A percentile compares a stretch with the other conserved stretches of the same genome.
Conservation (phyloP, 2,113 vertebrate genomes). For the Cavia porcellus region DNA sequence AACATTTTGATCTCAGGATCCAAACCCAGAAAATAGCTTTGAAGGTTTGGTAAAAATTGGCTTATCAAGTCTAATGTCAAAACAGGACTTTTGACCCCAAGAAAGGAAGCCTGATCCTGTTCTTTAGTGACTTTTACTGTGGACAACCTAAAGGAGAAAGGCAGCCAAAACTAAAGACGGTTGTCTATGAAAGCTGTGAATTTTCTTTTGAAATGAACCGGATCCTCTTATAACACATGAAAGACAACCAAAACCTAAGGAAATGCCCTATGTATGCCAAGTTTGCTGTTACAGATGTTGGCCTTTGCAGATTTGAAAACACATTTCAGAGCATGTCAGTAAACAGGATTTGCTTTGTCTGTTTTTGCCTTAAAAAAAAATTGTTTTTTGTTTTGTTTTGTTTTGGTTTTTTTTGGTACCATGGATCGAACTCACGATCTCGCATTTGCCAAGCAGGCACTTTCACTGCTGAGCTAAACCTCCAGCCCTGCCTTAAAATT, state of each 20-base stretch:
- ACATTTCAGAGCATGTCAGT: neutral
- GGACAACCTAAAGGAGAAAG: neutral
- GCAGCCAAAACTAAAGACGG: neutral
- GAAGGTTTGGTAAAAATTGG: neutral
- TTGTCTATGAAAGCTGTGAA: neutral
- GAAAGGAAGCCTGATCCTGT: neutral
- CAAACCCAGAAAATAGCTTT: neutral
- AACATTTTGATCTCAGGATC: neutral
- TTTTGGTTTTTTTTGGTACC: too few species aligned
- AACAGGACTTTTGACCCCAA: neutral
- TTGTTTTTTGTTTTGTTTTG: too few species aligned
- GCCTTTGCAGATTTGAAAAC: neutral
- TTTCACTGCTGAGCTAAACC: too few species aligned
- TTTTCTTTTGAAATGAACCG: neutral
- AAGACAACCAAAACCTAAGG: neutral
- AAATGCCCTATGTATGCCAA: neutral
- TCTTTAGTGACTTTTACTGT: conserved; percentile 5
- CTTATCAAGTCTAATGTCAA: neutral
- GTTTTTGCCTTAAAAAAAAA: too few species aligned
- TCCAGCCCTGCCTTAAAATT: neutral
- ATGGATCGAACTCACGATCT: too few species aligned
- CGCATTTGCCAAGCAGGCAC: too few species aligned
- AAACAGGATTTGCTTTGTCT: neutral
- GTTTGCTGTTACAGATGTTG: neutral
- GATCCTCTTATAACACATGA: neutral